Base-by-base conservation (phyloP, 1,140 invertebrate genomes). In the Scylla paramamosain region DNA sequence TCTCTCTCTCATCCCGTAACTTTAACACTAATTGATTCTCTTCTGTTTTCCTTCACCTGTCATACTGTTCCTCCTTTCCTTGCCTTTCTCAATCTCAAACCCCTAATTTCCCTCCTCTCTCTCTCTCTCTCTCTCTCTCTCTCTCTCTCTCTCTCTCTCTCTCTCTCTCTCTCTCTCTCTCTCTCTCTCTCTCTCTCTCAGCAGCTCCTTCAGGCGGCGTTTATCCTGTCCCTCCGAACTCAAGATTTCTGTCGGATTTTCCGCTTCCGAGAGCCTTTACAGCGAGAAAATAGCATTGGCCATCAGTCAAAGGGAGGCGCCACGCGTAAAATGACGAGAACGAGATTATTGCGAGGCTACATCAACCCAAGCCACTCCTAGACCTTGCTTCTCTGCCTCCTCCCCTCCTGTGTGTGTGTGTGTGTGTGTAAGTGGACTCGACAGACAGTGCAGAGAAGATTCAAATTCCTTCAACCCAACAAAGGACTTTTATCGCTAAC, bases 211-310 rank as follows among this genome's bases (percentile, higher is more conserved):
- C 29, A 88, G 31, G 20, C 67, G 12, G 32, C 29, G 89, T 59
- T 91, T 59, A 91, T 91, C 52, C 29, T 25, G 90, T 77, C 8
- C 29, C 59, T 82, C 10, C 67, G 90, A 59, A 91, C 90, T 91
- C 90, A 91, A 91, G 90, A 91, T 77, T 91, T 77, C 90, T 77
- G 52, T n/a, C 16, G 31, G 90, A 91, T 91, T 91, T 91, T 91
- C 90, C 90, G 90, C 25, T 8, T 91, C 52, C 52, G 52, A 77
- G 90, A 14, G 31, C 59, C 90, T 91, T 91, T 91, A 77, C 32
- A 91, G 90, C 52, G 90, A 77, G 52, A 77, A 91, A 91, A 91
- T 91, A 91, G 90, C 90, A 91, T 91, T 91, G 90, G 90, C 90
- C 52, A 91, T 91, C 59, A 59, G 29, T 91, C 90, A 91, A 91